Evolutionary conservation across 2,113 vertebrate species (phyloP), one percentile per base, ranked within the genome.

Genomic region (Petroica traversi): DNA sequence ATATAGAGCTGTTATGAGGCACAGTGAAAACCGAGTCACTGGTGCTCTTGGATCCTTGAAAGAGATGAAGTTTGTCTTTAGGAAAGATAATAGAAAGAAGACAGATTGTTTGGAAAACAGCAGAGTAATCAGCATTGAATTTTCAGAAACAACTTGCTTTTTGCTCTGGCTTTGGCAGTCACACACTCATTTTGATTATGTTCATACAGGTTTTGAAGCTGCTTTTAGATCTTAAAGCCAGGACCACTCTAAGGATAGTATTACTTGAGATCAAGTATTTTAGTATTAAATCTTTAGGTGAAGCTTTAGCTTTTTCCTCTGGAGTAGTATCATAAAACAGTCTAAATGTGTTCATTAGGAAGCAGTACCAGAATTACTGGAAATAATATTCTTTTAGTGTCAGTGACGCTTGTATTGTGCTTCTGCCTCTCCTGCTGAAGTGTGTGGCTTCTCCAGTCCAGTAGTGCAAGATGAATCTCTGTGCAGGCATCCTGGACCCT

Each of bases 361-460:
- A 80, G 33, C 18, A 48, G 18, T 69, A 52, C 9, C 8, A 48
- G 22, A 83, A 72, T 79, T 76, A 68, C 54, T 85, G 25, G n/a
- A 13, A 66, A 17, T 76, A 46, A 9, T 84, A 9, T 31, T 75
- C 11, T 43, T 64, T 9, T 69, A 20, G 52, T 33, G 15, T 84
- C 59, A 29, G 40, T 24, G 40, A 45, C 12, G 7, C 13, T 78
- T 0, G 0, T 33, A 2, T 4, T 36, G 40, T 76, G 31, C 36
- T 78, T 58, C 33, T 74, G 33, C 38, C 40, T 85, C 6, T 82
- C 22, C 36, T 82, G 25, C 25, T 40, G 20, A 19, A 78, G 13
- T 1, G 3, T 58, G 14, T 26, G 34, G 8, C n/a, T 46, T 33
- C 23, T 59, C 10, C 8, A 19, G 14, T 14, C 29, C 34, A 17